A percentile compares a stretch with the other conserved stretches of the same genome.
phyloP scores from a whole-genome alignment of 2,113 vertebrate genomes.

The Solea senegalensis region DNA sequence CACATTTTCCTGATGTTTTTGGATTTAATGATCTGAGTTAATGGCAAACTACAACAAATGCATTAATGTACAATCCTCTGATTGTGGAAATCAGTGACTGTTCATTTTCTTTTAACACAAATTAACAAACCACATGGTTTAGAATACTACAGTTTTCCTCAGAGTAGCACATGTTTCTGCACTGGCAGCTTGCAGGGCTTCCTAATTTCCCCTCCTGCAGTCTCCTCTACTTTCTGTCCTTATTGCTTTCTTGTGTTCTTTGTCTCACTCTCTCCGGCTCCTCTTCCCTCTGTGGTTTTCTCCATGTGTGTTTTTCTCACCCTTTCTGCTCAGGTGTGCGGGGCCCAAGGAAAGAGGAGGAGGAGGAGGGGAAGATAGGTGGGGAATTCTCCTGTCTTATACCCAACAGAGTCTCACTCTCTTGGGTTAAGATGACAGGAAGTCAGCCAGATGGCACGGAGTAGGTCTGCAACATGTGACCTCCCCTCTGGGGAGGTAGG shows the following conservation, averaged over 20 bases:
- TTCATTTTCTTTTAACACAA: conserved; percentile 28
- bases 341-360: conserved; percentile 21
- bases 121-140: too few relatives aligned
- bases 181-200: conserved; percentile 5
- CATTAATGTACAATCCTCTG: conserved; percentile 40
- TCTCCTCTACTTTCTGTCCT: conserved; percentile 2
- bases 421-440: conserved; percentile 78
- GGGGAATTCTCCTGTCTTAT: conserved; percentile 42
- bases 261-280: conserved; percentile 6
- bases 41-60: conserved; percentile 13
- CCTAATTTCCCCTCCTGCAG: conserved; percentile 1
- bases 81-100: conserved; percentile 52
- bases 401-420: conserved; percentile 65
- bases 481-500: conserved; percentile 68
- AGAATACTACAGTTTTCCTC: not conserved
- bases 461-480: conserved; percentile 74
- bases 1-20: conserved; percentile 53
- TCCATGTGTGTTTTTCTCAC: conserved; percentile 48
- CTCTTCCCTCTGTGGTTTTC: conserved; percentile 20
- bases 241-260: conserved; percentile 13
- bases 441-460: conserved; percentile 82
- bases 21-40: conserved; percentile 24
- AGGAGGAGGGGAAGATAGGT: not conserved
- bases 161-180: conserved; percentile 12
- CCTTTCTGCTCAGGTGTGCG: conserved; percentile 65